These are phyloP conservation scores for Melieria omissa DNA, from an alignment of 2,888 invertebrate species.

Conservation along the genomic window DNA sequence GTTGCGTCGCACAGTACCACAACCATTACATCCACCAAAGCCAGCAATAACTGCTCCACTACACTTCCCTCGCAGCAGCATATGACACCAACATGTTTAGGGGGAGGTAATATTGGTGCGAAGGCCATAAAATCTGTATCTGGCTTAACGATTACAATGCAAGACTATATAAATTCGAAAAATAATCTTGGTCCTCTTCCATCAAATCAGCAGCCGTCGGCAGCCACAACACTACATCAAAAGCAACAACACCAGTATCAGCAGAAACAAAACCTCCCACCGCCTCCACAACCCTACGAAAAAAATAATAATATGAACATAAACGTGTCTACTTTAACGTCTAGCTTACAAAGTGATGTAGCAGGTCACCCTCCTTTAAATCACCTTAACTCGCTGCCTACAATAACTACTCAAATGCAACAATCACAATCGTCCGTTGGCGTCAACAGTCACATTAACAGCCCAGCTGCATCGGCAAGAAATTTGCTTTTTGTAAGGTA, in stretches of 20 bases:
- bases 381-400: slow-evolving; percentile 36
- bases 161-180: slow-evolving; percentile 40
- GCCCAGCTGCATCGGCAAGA: slow-evolving; percentile 56
- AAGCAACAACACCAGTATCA: slow-evolving; percentile 22
- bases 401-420: slow-evolving; percentile 25
- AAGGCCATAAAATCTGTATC: slow-evolving; percentile 31
- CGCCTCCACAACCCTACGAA: slow-evolving; percentile 29
- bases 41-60: slow-evolving; percentile 37
- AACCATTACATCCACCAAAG: slow-evolving; percentile 42
- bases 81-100: slow-evolving; percentile 27
- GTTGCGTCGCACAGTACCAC: slow-evolving; percentile 40
- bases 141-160: slow-evolving; percentile 36
- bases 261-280: slow-evolving; percentile 39
- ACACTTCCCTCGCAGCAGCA: slow-evolving; percentile 20
- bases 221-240: slow-evolving; percentile 21
- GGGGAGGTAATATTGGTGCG: slow-evolving; percentile 22
- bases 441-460: slow-evolving; percentile 40
- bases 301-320: no score
- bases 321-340: no score
- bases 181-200: slow-evolving; percentile 44
- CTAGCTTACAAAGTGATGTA: no score
- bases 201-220: slow-evolving; percentile 36
- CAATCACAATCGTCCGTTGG: slow-evolving; percentile 35
- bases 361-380: not conserved
- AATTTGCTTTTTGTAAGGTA: slow-evolving; percentile 67